Conservation (phyloP, 2,113 vertebrate genomes). For the Genyomyrus donnyi region DNA sequence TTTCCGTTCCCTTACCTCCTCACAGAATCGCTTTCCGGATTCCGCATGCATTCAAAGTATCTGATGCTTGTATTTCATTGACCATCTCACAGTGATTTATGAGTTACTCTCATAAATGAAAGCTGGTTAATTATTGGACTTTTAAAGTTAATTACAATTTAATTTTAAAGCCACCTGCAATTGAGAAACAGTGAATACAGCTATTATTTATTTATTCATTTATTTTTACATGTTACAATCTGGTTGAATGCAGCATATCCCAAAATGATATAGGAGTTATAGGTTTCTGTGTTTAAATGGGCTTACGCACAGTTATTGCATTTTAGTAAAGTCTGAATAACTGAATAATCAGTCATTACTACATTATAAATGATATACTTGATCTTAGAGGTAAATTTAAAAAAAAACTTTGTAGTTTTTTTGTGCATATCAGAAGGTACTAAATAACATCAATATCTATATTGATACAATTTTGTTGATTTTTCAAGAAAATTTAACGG, state of each 20-base stretch:
- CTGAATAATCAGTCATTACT: neutral
- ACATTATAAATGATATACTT: neutral
- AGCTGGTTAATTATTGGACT: neutral
- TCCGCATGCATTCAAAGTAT: neutral
- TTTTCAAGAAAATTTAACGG: neutral
- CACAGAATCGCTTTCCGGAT: neutral
- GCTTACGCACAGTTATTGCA: neutral
- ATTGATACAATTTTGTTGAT: neutral
- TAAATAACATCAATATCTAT: neutral
- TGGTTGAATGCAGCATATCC: slow-evolving; percentile 4
- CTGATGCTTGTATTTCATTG: neutral
- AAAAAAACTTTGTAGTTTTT: neutral
- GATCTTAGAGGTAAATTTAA: neutral
- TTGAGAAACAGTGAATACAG: neutral
- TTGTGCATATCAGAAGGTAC: neutral
- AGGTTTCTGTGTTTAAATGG: neutral
- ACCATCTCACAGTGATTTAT: neutral
- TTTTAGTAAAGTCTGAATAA: neutral
- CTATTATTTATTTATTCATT: neutral
- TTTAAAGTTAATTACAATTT: neutral
- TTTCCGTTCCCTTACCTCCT: neutral
- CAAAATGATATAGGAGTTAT: neutral
- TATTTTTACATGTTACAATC: neutral
- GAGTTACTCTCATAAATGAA: slow-evolving; percentile 2
- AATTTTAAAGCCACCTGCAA: neutral